Evolutionary conservation across 2,797 vertebrate genomes (phyloP), one percentile per base, ranked within the genome.

Genomic region (Poeciliopsis paucimaculata): DNA sequence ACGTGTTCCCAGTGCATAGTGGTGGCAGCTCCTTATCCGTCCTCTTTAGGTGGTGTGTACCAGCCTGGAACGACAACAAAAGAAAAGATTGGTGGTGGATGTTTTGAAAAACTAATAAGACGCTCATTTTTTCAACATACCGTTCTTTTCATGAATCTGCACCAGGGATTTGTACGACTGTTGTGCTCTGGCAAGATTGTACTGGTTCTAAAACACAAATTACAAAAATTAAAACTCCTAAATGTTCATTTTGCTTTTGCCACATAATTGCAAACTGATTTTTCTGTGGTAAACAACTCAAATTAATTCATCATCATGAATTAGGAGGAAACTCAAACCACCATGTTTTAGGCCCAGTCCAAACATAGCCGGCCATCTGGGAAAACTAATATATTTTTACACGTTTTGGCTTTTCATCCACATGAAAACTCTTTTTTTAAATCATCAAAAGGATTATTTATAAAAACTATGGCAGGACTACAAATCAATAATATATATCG

Each of bases 111-210:
- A n/a, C 12, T 15, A 1, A 71, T 15, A 15, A 13, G 5, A 8
- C 6, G n/a, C 12, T 45, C 7, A 15, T 1, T 51, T 10, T 18
- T 6, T 96, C 20, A 78, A 95, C 97, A 36, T 96, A 99, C 98
- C 98, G 82, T 98, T 99, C 93, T 99, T 98, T 95, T 99, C 98
- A 75, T 99, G 98, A 90, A 99, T 98, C 95, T 98, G 98, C 94
- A 99, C 98, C 94, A 99, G 96, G 86, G 98, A 98, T 95, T 99
- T 99, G 95, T 99, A 99, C 47, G 98, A 99, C 93, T 99, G 98
- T 92, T 99, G 98, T 95, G 98, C 98, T 97, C 98, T 97, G 95
- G 97, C 97, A 94, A 98, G 96, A 94, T 98, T 99, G 96, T 99
- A 99, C 86, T 99, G 98, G 95, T 98, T 98, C 98, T 99, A 93